These are phyloP conservation scores for Toxonevra muliebris DNA, from an alignment of 2,888 invertebrate species.

Conservation along the genomic window DNA sequence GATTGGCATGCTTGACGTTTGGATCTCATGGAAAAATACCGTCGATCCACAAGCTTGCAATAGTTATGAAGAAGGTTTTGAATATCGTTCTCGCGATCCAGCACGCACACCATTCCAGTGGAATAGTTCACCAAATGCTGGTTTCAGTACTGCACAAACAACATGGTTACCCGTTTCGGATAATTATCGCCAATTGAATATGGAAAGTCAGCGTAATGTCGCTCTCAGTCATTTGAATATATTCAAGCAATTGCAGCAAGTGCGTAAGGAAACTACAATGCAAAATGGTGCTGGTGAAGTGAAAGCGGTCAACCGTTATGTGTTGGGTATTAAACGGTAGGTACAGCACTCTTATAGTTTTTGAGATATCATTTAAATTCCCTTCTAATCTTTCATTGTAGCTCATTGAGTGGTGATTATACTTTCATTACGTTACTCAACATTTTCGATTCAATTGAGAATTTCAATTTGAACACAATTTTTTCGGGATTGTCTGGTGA, in stretches of 20 bases:
- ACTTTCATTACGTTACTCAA: conserved; percentile 66
- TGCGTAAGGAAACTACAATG: conserved; percentile 66
- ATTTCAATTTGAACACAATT: conserved; percentile 59
- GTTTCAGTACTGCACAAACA: conserved; percentile 52
- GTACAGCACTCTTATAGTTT: conserved; percentile 23
- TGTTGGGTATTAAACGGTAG: conserved; percentile 66
- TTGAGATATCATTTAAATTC: not conserved
- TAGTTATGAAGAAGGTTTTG: conserved; percentile 70
- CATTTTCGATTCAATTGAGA: conserved; percentile 60
- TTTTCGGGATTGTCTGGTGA: conserved; percentile 45
- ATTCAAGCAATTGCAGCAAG: conserved; percentile 68
- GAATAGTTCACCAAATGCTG: conserved; percentile 63
- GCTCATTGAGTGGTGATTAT: conserved; percentile 47
- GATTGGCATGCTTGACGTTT: conserved; percentile 77
- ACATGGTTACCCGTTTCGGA: conserved; percentile 65
- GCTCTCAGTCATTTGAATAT: conserved; percentile 70
- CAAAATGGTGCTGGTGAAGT: conserved; percentile 68
- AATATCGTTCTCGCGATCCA: conserved; percentile 70
- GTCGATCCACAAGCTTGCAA: conserved; percentile 73
- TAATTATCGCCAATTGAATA: conserved; percentile 70
- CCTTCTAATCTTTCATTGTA: conserved; percentile 30
- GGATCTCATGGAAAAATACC: conserved; percentile 72
- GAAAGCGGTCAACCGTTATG: conserved; percentile 54
- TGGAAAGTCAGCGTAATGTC: conserved; percentile 66
- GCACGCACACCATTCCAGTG: conserved; percentile 73